Conservation (phyloP, 2,797 vertebrate genomes). For the Lutjanus campechanus region DNA sequence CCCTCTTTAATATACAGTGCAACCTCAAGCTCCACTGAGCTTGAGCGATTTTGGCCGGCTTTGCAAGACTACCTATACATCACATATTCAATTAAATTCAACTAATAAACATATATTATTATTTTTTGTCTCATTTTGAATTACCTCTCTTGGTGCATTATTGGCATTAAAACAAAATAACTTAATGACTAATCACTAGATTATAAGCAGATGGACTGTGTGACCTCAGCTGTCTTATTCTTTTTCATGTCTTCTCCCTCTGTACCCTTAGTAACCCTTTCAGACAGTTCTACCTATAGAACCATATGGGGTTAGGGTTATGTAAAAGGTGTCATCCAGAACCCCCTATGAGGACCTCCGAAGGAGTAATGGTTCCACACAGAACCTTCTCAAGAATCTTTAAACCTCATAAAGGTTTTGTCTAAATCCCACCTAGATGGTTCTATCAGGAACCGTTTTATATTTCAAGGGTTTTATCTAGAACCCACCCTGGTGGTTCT, state of each 20-base stretch:
- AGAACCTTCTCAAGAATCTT: too few relatives aligned
- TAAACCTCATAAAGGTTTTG: too few relatives aligned
- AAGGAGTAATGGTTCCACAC: too few relatives aligned
- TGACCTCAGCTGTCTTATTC: slow-evolving; percentile 9
- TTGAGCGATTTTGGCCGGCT: slow-evolving; percentile 4
- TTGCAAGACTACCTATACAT: slow-evolving; percentile 14
- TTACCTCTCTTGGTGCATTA: background rate
- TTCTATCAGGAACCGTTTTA: too few relatives aligned
- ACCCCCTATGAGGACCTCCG: too few relatives aligned
- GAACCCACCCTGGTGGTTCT: too few relatives aligned
- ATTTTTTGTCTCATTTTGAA: background rate
- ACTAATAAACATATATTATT: slow-evolving; percentile 10
- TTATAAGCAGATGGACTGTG: slow-evolving; percentile 7
- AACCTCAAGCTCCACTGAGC: slow-evolving; percentile 19
- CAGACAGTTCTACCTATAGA: too few relatives aligned
- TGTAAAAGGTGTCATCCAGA: too few relatives aligned
- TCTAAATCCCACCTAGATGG: too few relatives aligned
- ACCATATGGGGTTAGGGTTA: too few relatives aligned
- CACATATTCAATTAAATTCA: slow-evolving; percentile 23
- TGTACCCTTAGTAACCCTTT: too few relatives aligned
- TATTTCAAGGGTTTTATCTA: too few relatives aligned
- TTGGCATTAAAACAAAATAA: slow-evolving; percentile 23
- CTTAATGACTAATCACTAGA: slow-evolving; percentile 1
- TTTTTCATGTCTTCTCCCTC: background rate
- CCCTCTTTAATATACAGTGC: slow-evolving; percentile 16